Conservation (phyloP, 2,888 invertebrate genomes). For the Palloptera scutellata region DNA sequence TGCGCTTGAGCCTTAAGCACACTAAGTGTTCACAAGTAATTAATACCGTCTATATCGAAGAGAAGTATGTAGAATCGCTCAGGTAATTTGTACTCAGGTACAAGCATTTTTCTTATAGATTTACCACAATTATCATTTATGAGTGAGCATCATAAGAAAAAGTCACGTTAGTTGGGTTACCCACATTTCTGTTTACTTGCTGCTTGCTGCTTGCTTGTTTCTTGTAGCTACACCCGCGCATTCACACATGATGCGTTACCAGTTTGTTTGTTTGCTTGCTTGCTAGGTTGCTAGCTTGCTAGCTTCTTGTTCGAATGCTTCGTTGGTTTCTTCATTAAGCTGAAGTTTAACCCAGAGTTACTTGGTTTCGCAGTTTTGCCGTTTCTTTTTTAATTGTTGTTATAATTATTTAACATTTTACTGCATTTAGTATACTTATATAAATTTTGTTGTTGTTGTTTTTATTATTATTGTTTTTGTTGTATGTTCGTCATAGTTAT, state of each 20-base stretch:
- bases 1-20: neutral
- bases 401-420: constrained; percentile 50
- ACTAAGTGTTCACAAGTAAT: neutral
- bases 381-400: constrained; percentile 55
- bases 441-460: constrained; percentile 31
- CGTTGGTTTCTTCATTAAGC: constrained; percentile 43
- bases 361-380: constrained; percentile 46
- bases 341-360: constrained; percentile 45
- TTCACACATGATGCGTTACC: too few relatives aligned
- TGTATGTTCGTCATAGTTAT: constrained; percentile 44
- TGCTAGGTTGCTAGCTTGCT: too few relatives aligned
- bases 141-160: too few relatives aligned
- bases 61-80: too few relatives aligned
- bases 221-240: too few relatives aligned
- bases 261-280: too few relatives aligned
- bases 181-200: too few relatives aligned
- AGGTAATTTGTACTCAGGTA: neutral
- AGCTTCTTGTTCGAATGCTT: constrained; percentile 39
- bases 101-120: too few relatives aligned
- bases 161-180: too few relatives aligned
- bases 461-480: constrained; percentile 30
- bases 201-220: too few relatives aligned
- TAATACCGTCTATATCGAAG: neutral
- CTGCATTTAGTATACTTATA: constrained; percentile 23
- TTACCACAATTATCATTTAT: too few relatives aligned